Base-by-base conservation (phyloP, 2,797 vertebrate genomes). In the Enteromius trimaculatus region DNA sequence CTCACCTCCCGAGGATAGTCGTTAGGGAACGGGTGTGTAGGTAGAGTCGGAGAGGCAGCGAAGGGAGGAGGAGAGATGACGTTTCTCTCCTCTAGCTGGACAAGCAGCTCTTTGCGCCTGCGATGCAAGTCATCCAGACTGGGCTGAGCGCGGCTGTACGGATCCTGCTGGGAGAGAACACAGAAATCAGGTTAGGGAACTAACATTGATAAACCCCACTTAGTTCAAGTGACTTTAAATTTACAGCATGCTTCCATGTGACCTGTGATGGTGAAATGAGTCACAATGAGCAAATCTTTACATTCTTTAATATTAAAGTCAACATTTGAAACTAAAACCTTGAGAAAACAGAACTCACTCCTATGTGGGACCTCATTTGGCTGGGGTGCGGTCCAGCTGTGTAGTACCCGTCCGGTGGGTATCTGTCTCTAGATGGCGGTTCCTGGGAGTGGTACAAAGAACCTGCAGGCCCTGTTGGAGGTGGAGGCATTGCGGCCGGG, bases 41-140 rank as follows among this genome's bases (percentile, higher is more conserved):
- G 87, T 85, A 98, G 94, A 23, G 97, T 98, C 2, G 98, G 97
- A 0, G 97, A 98, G 0, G 97, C 95, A 39, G 97, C 97, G 64
- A 99, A 99, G 17, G 98, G 98, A 78, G 97, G 98, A 13, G 98
- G 98, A 16, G 98, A 99, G 89, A 99, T 97, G 70, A 98, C 97
- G 87, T 98, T 98, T 87, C 97, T 96, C 90, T 99, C 98, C 90
- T 99, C 97, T 13, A 99, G 91, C 84, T 99, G 98, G 70, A 97
- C 97, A 93, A 99, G 95, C 80, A 99, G 95, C 92, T 99, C 98
- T 87, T 98, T 98, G 1, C 98, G 95, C 49, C 98, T 94, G 42
- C 96, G 94, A 91, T 99, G 97, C 84, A 99, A 93, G 82, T 98
- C 97, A 76, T 98, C 98, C 80, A 99, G 93, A 89, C 97, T 99